These are phyloP conservation scores for Sarcophaga caerulescens DNA, from an alignment of 2,888 invertebrate genomes.

Conservation along the genomic window DNA sequence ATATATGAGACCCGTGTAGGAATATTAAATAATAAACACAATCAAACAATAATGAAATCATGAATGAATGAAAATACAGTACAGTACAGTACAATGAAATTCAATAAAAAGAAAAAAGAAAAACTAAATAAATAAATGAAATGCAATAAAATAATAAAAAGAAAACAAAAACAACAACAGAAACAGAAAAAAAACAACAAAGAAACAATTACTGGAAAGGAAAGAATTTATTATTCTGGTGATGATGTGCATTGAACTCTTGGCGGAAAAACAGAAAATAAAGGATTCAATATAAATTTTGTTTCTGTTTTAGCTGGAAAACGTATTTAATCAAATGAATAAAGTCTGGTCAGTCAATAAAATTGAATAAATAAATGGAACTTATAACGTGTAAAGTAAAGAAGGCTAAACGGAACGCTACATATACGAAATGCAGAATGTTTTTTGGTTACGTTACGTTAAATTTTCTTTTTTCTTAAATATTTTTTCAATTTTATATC, in stretches of 20 bases:
- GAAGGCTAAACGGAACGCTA: too few species aligned
- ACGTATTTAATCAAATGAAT: not conserved
- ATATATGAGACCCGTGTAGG: not conserved
- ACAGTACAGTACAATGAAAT: constrained; percentile 28
- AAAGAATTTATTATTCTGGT: constrained; percentile 50
- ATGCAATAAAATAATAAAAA: not conserved
- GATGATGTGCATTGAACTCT: constrained; percentile 39
- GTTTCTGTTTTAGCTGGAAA: not conserved
- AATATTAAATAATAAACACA: constrained; percentile 15
- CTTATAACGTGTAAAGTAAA: too few species aligned
- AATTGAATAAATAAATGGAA: not conserved
- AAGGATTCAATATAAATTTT: not conserved
- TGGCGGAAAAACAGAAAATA: not conserved
- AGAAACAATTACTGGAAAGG: not conserved
- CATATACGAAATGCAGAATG: too few species aligned
- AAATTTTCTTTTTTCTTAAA: too few species aligned
- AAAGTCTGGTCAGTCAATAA: not conserved
- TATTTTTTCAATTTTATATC: too few species aligned
- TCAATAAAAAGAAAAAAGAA: not conserved
- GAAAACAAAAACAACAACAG: too few species aligned
- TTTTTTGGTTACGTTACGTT: too few species aligned
- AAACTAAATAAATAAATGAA: not conserved
- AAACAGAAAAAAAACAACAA: too few species aligned
- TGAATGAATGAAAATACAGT: not conserved
- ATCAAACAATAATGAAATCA: constrained; percentile 27